phyloP scores from a whole-genome alignment of 1,140 invertebrate species.

The Penaeus vannamei region DNA sequence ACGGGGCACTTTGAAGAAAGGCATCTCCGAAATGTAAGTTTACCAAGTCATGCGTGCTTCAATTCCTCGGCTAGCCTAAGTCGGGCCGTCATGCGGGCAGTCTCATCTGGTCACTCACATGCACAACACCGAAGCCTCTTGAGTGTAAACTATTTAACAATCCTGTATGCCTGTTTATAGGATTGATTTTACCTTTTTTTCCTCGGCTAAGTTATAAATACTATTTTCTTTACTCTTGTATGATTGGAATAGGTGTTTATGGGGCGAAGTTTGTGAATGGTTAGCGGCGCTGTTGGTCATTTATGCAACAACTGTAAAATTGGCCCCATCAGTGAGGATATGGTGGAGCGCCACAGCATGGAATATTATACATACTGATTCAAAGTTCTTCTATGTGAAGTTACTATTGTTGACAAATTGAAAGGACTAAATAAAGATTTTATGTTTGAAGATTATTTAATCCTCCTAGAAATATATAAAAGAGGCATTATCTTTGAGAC shows the following conservation, averaged over 20 bases:
- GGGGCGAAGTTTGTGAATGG: constrained; percentile 65
- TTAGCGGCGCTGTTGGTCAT: constrained; percentile 50
- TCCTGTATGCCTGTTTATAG: constrained; percentile 58
- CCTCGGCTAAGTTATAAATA: constrained; percentile 52
- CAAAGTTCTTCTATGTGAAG: constrained; percentile 59
- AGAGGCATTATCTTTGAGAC: no score
- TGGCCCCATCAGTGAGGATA: constrained; percentile 51
- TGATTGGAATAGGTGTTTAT: constrained; percentile 60
- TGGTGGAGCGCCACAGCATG: constrained; percentile 61
- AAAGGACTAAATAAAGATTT: constrained; percentile 66
- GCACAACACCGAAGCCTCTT: constrained; percentile 56
- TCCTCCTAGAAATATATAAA: no score
- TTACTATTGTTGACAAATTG: constrained; percentile 64
- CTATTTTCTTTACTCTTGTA: constrained; percentile 50
- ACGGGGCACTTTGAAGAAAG: no score
- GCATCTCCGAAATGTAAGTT: no score
- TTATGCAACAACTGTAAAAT: constrained; percentile 61
- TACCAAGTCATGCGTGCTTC: no score
- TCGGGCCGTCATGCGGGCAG: not conserved
- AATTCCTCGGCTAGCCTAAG: not conserved
- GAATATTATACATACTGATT: constrained; percentile 65
- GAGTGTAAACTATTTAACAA: constrained; percentile 52
- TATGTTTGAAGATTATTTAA: constrained; percentile 54
- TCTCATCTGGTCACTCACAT: constrained; percentile 31
- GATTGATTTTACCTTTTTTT: constrained; percentile 51